Evolutionary conservation across 2,113 vertebrate genomes (phyloP).

Genomic region (Syrmaticus mikado): DNA sequence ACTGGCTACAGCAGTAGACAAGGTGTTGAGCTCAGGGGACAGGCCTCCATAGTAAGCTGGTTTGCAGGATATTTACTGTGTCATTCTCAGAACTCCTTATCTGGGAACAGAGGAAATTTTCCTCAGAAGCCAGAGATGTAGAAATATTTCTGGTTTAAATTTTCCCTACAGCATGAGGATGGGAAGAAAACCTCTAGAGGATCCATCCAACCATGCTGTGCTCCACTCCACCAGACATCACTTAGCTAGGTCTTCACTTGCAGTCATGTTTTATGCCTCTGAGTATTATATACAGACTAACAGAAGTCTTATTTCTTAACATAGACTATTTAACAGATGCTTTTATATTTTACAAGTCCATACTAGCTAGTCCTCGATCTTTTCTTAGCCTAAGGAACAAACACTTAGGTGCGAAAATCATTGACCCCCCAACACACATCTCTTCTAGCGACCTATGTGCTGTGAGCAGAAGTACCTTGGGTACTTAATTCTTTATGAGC

Average conservation of each 20-base stretch:
- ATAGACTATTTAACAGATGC: neutral
- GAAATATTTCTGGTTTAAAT: neutral
- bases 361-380: neutral
- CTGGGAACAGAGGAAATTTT: neutral
- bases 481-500: neutral
- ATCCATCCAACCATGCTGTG: neutral
- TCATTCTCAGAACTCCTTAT: neutral
- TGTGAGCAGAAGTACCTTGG: neutral
- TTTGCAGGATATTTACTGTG: neutral
- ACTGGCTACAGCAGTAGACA: neutral
- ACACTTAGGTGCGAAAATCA: neutral
- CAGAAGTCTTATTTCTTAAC: neutral
- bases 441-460: neutral
- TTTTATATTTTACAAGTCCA: neutral
- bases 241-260: neutral
- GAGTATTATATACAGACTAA: neutral
- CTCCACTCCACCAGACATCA: neutral
- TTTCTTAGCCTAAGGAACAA: conserved; percentile 8
- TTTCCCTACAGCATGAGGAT: accelerated
- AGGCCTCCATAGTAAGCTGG: accelerated
- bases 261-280: neutral
- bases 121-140: neutral
- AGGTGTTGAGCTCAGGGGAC: too few species aligned
- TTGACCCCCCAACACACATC: neutral
- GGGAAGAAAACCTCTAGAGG: neutral